Percentiles rank a stretch among this genome's conserved stretches.
Evolutionary conservation across 2,113 vertebrate species (phyloP).

Genomic region (Callospermophilus lateralis): DNA sequence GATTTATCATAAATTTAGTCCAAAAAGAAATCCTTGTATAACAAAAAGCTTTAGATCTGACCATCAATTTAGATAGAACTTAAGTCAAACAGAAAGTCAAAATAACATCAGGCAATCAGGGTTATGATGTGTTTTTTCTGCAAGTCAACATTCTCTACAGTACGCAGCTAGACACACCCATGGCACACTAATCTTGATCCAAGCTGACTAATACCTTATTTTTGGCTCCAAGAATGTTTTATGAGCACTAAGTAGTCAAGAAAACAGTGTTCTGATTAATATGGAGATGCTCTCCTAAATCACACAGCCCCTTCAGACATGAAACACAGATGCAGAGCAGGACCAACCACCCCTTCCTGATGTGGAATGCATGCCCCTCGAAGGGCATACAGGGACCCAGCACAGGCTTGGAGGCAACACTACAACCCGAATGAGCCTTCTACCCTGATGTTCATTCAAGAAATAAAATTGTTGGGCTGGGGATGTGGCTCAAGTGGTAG

Average conservation of each 20-base stretch:
- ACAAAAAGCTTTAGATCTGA: background rate
- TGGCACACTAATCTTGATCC: background rate
- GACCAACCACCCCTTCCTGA: background rate
- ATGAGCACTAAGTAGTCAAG: constrained; percentile 15
- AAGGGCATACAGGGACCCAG: background rate
- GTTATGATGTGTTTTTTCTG: background rate
- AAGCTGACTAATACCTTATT: background rate
- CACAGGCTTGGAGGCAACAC: background rate
- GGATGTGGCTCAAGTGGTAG: no score
- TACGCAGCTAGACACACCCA: background rate
- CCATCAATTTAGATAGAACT: background rate
- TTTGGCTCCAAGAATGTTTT: background rate
- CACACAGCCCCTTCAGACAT: background rate
- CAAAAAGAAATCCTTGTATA: background rate
- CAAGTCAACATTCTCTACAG: background rate
- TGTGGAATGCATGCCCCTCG: background rate
- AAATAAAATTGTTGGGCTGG: background rate
- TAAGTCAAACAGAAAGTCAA: background rate
- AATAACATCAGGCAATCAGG: background rate
- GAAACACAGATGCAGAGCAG: background rate
- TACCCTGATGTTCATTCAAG: background rate
- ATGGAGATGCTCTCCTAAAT: background rate
- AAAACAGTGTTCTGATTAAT: background rate
- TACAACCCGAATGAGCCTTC: background rate
- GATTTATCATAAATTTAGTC: background rate